Percentiles rank a stretch among this genome's conserved stretches.
These are phyloP conservation scores for Agelastica alni DNA, from an alignment of 2,888 invertebrate species.

Conservation along the genomic window DNA sequence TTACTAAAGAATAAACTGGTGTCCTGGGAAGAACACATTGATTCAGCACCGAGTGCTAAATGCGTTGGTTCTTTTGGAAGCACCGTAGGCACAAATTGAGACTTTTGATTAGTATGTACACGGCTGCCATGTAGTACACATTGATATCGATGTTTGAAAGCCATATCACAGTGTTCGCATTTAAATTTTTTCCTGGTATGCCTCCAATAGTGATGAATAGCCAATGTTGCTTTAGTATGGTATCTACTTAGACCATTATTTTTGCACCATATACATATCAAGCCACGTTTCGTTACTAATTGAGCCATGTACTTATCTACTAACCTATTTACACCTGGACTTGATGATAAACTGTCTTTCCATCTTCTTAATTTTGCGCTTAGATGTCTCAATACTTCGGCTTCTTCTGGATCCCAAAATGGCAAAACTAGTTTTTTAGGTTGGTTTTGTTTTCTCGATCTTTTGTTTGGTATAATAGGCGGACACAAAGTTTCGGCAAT, in stretches of 20 bases:
- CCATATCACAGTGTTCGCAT: conserved; percentile 59
- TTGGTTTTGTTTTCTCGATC: conserved; percentile 58
- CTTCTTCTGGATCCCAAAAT: conserved; percentile 51
- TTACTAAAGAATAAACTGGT: conserved; percentile 48
- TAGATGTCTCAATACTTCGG: conserved; percentile 46
- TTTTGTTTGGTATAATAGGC: conserved; percentile 44
- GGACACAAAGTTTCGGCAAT: conserved; percentile 43
- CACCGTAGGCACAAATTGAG: conserved; percentile 44
- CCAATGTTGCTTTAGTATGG: conserved; percentile 56
- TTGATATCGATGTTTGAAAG: conserved; percentile 59
- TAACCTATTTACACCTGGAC: conserved; percentile 43
- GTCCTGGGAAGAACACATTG: conserved; percentile 45
- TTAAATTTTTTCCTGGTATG: conserved; percentile 55
- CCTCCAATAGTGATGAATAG: conserved; percentile 60
- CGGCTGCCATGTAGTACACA: conserved; percentile 58
- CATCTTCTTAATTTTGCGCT: conserved; percentile 47
- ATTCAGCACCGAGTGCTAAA: conserved; percentile 47
- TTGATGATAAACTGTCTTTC: conserved; percentile 40
- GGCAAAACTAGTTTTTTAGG: conserved; percentile 58
- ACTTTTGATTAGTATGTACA: conserved; percentile 50
- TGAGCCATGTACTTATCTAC: conserved; percentile 54
- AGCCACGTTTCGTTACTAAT: conserved; percentile 50
- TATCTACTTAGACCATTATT: conserved; percentile 54
- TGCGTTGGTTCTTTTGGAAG: conserved; percentile 49
- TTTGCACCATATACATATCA: conserved; percentile 52